Percentiles rank a stretch among this genome's conserved stretches.
These are phyloP conservation scores for Odontothrips loti DNA, from an alignment of 2,888 invertebrate genomes.

Conservation along the genomic window DNA sequence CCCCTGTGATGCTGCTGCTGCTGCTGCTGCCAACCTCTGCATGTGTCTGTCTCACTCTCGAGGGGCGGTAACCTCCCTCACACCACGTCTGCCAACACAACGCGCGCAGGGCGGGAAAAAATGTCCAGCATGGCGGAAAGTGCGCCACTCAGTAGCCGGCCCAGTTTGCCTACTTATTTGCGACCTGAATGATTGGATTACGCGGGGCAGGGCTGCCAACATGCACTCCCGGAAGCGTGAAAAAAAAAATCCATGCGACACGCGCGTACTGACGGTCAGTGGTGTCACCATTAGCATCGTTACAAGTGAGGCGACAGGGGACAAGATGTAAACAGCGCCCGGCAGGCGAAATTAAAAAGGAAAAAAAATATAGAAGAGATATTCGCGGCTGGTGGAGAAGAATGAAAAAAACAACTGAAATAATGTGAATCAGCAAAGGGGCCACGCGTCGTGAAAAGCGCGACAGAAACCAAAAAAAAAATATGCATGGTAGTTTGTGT, in stretches of 20 bases:
- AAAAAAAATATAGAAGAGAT: too few species aligned
- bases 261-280: too few species aligned
- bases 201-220: background rate
- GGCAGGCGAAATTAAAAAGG: background rate
- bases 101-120: too few species aligned
- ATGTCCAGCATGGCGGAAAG: too few species aligned
- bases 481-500: background rate
- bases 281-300: background rate
- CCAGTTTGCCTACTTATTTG: background rate
- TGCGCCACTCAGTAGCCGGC: too few species aligned
- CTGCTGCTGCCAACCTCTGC: background rate
- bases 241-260: too few species aligned
- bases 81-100: too few species aligned
- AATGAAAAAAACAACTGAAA: background rate
- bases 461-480: background rate
- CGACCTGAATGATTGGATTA: background rate
- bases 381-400: too few species aligned
- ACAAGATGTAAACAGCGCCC: conserved; percentile 14
- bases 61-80: background rate
- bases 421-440: background rate
- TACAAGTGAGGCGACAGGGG: background rate
- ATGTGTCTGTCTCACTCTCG: background rate
- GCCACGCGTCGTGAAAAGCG: background rate
- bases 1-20: too few species aligned
- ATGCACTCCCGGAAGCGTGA: too few species aligned